phyloP scores from a whole-genome alignment of 2,113 vertebrate genomes.

The Carollia perspicillata region DNA sequence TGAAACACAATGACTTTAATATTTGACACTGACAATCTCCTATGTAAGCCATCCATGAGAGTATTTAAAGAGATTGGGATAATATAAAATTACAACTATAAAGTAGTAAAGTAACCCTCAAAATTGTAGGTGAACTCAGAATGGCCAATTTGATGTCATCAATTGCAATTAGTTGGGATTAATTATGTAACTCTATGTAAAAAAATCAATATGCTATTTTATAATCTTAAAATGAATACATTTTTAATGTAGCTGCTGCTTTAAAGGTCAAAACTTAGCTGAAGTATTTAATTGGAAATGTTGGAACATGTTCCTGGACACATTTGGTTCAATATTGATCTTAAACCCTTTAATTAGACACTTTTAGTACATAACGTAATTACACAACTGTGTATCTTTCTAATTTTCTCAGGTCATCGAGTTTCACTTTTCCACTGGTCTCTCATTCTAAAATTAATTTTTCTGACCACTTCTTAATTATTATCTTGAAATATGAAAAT shows the following conservation, averaged over 20 bases:
- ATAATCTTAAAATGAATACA: constrained; percentile 27
- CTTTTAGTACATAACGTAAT: constrained; percentile 43
- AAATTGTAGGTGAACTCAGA: background rate
- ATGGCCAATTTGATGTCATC: background rate
- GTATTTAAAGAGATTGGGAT: background rate
- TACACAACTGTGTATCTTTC: background rate
- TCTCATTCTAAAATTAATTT: constrained; percentile 30
- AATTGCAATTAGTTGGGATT: background rate
- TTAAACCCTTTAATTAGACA: constrained; percentile 53
- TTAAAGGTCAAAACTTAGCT: constrained; percentile 40
- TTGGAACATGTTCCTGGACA: constrained; percentile 12
- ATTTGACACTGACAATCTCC: background rate
- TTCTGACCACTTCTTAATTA: background rate
- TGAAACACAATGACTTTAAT: background rate
- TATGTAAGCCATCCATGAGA: background rate
- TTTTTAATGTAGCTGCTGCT: constrained; percentile 17
- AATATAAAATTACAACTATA: background rate
- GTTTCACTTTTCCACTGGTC: background rate
- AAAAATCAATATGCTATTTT: constrained; percentile 38
- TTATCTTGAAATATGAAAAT: background rate
- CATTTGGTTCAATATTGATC: constrained; percentile 59
- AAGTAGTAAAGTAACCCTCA: background rate
- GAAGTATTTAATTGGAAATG: constrained; percentile 49
- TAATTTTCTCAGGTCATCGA: constrained; percentile 5
- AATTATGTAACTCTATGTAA: constrained; percentile 26